phyloP scores from a whole-genome alignment of 2,113 vertebrate species.

The Protobothrops mucrosquamatus region DNA sequence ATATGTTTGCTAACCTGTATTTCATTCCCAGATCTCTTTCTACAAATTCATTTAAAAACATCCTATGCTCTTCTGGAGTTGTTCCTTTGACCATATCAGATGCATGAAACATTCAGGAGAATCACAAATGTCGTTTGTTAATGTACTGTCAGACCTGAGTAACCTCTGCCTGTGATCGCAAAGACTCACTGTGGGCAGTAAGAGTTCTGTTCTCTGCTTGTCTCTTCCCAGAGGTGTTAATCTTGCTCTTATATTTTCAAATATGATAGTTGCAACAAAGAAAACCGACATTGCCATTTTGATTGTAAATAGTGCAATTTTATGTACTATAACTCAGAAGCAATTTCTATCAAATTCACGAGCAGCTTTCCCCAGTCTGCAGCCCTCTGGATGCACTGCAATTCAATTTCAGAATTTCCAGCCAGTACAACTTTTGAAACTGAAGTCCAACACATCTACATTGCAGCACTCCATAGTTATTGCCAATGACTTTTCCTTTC shows the following conservation, averaged over 20 bases:
- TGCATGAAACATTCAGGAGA: not conserved
- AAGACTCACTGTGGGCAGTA: not conserved
- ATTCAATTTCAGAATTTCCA: not conserved
- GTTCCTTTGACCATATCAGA: not conserved
- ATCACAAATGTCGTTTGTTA: not conserved
- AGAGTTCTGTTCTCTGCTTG: not conserved
- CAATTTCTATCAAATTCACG: not conserved
- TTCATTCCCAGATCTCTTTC: not conserved
- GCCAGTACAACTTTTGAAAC: not conserved
- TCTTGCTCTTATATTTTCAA: not conserved
- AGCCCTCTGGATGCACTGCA: not conserved
- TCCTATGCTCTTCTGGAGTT: not conserved
- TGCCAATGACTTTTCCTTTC: not conserved
- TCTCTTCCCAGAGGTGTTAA: not conserved
- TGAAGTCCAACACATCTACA: not conserved
- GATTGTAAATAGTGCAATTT: not conserved
- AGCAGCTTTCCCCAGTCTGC: not conserved
- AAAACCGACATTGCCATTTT: not conserved
- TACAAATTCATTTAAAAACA: not conserved
- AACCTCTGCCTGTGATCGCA: not conserved
- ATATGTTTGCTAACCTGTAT: not conserved
- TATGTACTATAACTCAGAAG: not conserved
- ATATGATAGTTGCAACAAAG: not conserved
- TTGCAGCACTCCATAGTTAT: not conserved
- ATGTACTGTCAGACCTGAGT: not conserved